Evolutionary conservation across 2,888 invertebrate genomes (phyloP).

Genomic region (Cephalotes varians): DNA sequence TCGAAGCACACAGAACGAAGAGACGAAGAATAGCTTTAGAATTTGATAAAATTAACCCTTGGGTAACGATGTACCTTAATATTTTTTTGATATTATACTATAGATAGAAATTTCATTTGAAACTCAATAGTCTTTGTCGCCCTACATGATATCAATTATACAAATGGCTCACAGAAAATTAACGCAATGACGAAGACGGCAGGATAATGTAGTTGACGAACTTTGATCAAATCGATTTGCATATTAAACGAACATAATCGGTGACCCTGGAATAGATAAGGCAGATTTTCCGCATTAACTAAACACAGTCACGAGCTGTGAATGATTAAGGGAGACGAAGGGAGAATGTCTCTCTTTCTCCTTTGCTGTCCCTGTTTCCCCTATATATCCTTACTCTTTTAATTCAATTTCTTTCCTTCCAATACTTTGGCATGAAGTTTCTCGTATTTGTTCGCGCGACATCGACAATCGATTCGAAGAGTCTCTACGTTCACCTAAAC

Average conservation of each 20-base stretch:
- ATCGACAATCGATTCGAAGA: slow-evolving; percentile 69
- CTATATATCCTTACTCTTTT: slow-evolving; percentile 41
- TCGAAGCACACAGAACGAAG: neutral
- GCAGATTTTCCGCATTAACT: slow-evolving; percentile 72
- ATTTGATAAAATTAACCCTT: neutral
- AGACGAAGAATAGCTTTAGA: neutral
- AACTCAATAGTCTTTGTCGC: slow-evolving; percentile 11
- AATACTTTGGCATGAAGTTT: slow-evolving; percentile 52
- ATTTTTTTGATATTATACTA: neutral
- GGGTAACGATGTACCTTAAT: neutral
- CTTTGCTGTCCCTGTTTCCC: neutral
- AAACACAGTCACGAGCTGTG: slow-evolving; percentile 60
- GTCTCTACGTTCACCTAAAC: slow-evolving; percentile 59
- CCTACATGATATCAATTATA: neutral
- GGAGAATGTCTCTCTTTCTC: neutral
- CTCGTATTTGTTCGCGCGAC: slow-evolving; percentile 66
- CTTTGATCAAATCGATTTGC: slow-evolving; percentile 71
- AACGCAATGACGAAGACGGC: slow-evolving; percentile 24
- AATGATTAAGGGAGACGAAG: slow-evolving; percentile 26
- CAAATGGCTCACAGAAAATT: neutral
- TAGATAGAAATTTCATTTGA: slow-evolving; percentile 4
- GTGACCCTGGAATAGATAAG: slow-evolving; percentile 63
- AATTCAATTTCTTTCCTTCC: slow-evolving; percentile 69
- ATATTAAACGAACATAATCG: slow-evolving; percentile 72
- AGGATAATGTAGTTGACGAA: slow-evolving; percentile 65